Evolutionary conservation across 2,797 vertebrate species (phyloP), one percentile per base, ranked within the genome.

Genomic region (Lates japonicus): DNA sequence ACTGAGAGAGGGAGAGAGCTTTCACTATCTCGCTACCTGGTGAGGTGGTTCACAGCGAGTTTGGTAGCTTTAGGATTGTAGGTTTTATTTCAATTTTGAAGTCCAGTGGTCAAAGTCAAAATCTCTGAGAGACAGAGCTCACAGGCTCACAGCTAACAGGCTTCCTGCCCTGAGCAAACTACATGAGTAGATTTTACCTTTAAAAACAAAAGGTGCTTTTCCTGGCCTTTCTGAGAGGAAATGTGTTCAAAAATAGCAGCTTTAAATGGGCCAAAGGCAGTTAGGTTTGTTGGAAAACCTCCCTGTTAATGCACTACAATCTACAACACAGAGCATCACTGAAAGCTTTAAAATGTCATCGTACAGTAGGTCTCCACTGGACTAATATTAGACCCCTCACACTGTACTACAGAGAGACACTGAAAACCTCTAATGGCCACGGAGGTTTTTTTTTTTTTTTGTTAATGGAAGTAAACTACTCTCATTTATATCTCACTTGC

Each of bases 101-200:
- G 48, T 49, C 49, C 2, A 44, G 16, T 44, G 12, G 14, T 44
- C 12, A 22, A 25, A 22, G 49, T 44, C 42, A 44, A 14, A 44
- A 13, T 44, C 22, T 52, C 10, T 52, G 4, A n/a, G 49, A 25
- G 11, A 52, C 3, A 44, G 14, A 11, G 3, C n/a, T 7, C 20
- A 22, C 12, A 52, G n/a, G n/a, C n/a, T n/a, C n/a, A n/a, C n/a
- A n/a, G n/a, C n/a, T n/a, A 92, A 93, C 49, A 1, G 54, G 61
- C 72, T 76, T 80, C 79, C 81, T 81, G 87, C 86, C 84, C 70
- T n/a, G 7, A 84, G 88, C 62, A 67, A 80, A 71, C 49, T 44
- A 39, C 6, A 48, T 19, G 63, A 87, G 55, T 76, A 74, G 1
- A 29, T 2, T 29, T 19, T 41, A 57, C 54, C 74, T 78, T 54